Evolutionary conservation across 1,140 invertebrate genomes (phyloP).

Genomic region (Rhopalosiphum maidis): DNA sequence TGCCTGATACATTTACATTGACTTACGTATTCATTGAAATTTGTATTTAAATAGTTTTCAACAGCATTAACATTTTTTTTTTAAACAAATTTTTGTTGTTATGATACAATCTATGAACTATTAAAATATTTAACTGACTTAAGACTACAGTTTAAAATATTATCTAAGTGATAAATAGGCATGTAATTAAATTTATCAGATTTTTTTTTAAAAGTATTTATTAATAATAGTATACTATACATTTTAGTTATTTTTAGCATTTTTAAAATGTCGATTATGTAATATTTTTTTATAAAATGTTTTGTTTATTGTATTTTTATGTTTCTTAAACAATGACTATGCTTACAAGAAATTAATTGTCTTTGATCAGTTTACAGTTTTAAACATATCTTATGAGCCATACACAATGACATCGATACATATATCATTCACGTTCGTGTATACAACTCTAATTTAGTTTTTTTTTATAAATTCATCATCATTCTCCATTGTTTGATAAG

Average conservation of each 20-base stretch:
- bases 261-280: not conserved
- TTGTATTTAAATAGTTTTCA: not conserved
- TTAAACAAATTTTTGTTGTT: not conserved
- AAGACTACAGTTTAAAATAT: not conserved
- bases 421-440: not conserved
- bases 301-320: not conserved
- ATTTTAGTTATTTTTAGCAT: not conserved
- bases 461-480: not conserved
- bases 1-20: not conserved
- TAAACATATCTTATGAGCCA: not conserved
- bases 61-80: not conserved
- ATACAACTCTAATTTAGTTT: not conserved
- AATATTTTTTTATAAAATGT: not conserved
- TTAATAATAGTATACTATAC: not conserved
- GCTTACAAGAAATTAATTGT: not conserved
- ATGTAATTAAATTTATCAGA: not conserved
- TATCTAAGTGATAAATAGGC: not conserved
- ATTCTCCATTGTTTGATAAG: slow-evolving; percentile 11
- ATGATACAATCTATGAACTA: not conserved
- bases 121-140: not conserved
- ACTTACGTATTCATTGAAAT: not conserved
- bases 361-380: not conserved
- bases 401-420: not conserved
- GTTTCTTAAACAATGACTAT: not conserved
- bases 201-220: not conserved